A percentile compares a stretch with the other conserved stretches of the same genome.
Conservation (phyloP, 2,113 vertebrate genomes). For the Nansenia antarctica region DNA sequence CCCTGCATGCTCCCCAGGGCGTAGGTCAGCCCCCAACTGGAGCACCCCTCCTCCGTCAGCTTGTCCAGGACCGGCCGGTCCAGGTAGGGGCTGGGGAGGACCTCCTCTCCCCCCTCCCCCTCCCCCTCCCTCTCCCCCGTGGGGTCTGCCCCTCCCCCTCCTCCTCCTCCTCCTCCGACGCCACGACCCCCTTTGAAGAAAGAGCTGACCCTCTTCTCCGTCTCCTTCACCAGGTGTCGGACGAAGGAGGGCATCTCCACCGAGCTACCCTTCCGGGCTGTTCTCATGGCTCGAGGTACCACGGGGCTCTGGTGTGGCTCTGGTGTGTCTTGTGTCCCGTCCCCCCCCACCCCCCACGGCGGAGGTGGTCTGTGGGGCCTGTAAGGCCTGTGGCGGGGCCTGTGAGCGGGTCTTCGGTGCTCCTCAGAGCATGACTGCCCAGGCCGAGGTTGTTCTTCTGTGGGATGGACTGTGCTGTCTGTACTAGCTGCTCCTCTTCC, state of each 20-base stretch:
- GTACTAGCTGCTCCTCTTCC: slow-evolving; percentile 37
- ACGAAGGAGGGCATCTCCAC: slow-evolving; percentile 80
- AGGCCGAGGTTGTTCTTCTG: slow-evolving; percentile 35
- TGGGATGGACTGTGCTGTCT: slow-evolving; percentile 43
- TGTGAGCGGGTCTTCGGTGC: slow-evolving; percentile 50
- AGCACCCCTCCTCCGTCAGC: slow-evolving; percentile 72
- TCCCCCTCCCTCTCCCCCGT: slow-evolving; percentile 67
- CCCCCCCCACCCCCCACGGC: background rate
- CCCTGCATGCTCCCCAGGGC: slow-evolving; percentile 78
- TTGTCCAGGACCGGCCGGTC: slow-evolving; percentile 74
- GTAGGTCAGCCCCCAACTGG: slow-evolving; percentile 72
- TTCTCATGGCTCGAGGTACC: slow-evolving; percentile 67
- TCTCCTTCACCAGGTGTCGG: slow-evolving; percentile 77
- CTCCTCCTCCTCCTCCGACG: too few relatives aligned
- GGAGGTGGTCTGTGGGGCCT: slow-evolving; percentile 12
- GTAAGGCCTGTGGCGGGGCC: slow-evolving; percentile 43
- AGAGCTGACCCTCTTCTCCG: slow-evolving; percentile 75
- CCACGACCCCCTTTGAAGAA: slow-evolving; percentile 82
- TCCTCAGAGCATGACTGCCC: slow-evolving; percentile 64
- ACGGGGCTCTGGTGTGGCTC: background rate
- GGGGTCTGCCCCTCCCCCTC: slow-evolving; percentile 60
- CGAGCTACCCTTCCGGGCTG: slow-evolving; percentile 70
- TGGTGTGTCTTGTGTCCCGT: background rate
- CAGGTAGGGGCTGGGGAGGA: slow-evolving; percentile 66
- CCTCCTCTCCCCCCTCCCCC: slow-evolving; percentile 59